phyloP scores from a whole-genome alignment of 2,113 vertebrate species.

The Corapipo altera region DNA sequence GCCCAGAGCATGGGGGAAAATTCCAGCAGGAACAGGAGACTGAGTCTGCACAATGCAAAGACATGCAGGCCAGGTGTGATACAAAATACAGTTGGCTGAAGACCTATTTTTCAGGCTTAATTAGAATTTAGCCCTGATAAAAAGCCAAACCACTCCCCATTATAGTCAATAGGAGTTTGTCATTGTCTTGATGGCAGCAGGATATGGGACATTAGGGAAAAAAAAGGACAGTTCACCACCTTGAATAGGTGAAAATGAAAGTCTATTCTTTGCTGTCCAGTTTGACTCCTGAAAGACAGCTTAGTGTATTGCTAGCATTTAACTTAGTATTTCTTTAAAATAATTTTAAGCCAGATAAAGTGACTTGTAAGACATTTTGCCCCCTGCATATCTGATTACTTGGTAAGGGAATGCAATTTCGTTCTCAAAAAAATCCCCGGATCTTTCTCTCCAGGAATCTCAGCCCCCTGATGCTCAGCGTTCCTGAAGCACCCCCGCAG shows the following conservation, averaged over 20 bases:
- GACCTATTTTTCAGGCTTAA: neutral
- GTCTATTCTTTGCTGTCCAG: neutral
- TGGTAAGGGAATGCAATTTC: neutral
- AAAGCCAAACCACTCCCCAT: neutral
- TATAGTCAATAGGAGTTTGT: neutral
- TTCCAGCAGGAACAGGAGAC: neutral
- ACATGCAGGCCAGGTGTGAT: neutral
- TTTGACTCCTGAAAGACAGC: neutral
- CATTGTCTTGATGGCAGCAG: neutral
- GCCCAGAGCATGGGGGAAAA: neutral
- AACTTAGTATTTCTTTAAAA: neutral
- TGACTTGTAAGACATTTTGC: neutral
- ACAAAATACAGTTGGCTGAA: neutral
- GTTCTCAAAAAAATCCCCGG: neutral
- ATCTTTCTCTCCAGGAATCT: slow-evolving; percentile 8
- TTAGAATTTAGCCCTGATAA: neutral
- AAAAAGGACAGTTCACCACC: neutral
- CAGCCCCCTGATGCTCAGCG: slow-evolving; percentile 13
- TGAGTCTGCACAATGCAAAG: neutral
- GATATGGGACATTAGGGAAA: neutral
- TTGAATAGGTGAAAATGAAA: slow-evolving; percentile 5
- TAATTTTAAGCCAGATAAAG: neutral
- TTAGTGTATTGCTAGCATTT: neutral
- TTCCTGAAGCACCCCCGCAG: neutral
- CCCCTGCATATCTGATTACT: neutral